A percentile compares a stretch with the other conserved stretches of the same genome.
Conservation (phyloP, 2,888 invertebrate genomes). For the Drosophila melanosoma region DNA sequence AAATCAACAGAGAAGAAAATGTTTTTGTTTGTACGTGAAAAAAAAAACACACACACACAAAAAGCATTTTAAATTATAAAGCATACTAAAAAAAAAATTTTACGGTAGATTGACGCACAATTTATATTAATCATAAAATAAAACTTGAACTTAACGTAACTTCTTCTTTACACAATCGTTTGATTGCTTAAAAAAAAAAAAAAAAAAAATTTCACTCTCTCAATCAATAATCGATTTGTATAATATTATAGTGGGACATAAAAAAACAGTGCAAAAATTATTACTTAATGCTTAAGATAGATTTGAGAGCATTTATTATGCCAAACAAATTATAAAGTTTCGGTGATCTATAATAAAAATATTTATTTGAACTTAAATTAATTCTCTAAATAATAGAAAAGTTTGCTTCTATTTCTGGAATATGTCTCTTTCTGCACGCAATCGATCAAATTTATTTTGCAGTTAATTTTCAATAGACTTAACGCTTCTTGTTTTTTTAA, state of each 20-base stretch:
- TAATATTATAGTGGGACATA: neutral
- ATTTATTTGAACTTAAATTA: neutral
- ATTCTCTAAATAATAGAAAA: neutral
- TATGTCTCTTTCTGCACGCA: neutral
- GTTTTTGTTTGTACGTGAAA: constrained; percentile 1
- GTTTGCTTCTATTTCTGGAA: neutral
- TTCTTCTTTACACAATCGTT: neutral
- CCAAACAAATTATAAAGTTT: neutral
- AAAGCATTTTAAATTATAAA: constrained; percentile 4
- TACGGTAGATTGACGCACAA: neutral
- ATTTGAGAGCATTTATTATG: neutral
- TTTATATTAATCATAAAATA: neutral
- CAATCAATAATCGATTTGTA: neutral
- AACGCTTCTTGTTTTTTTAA: neutral
- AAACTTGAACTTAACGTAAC: neutral
- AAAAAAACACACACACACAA: neutral
- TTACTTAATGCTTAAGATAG: neutral
- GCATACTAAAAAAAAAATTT: neutral
- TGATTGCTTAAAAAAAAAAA: neutral
- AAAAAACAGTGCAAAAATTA: neutral
- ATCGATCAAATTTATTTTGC: neutral
- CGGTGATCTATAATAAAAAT: no score
- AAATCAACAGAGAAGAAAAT: constrained; percentile 36
- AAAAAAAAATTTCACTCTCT: neutral
- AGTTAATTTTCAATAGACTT: neutral